Percentiles rank a stretch among this genome's conserved stretches.
phyloP scores from a whole-genome alignment of 1,140 invertebrate species.

The Steinernema feltiae region DNA sequence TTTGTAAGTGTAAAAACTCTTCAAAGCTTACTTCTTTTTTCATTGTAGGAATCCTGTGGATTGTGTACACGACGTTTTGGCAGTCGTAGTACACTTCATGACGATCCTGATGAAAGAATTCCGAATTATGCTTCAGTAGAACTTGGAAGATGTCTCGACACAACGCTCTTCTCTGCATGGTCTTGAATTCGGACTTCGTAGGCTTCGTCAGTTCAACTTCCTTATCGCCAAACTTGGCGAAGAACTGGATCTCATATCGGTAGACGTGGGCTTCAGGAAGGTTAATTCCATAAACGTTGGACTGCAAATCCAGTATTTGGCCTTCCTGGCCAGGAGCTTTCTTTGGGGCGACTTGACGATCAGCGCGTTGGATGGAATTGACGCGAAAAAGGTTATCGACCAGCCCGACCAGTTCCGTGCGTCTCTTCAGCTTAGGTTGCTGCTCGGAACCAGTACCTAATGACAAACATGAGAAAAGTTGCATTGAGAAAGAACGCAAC shows the following conservation, averaged over 20 bases:
- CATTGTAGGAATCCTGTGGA: not conserved
- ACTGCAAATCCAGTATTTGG: not conserved
- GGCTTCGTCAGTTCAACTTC: not conserved
- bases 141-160: not conserved
- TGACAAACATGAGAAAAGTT: too few species aligned
- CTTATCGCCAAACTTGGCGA: not conserved
- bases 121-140: not conserved
- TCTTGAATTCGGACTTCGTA: not conserved
- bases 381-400: not conserved
- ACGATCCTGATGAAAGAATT: not conserved
- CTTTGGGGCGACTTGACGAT: not conserved
- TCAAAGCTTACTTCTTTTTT: not conserved
- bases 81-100: not conserved
- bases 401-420: not conserved
- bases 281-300: not conserved
- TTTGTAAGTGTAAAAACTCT: not conserved
- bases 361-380: not conserved
- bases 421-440: too few species aligned
- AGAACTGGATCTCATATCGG: not conserved
- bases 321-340: not conserved
- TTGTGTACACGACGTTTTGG: not conserved
- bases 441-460: too few species aligned
- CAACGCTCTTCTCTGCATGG: not conserved
- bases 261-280: not conserved
- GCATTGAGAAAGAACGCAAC: too few species aligned